phyloP scores from a whole-genome alignment of 2,888 invertebrate genomes.

The Metopia argyrocephala region DNA sequence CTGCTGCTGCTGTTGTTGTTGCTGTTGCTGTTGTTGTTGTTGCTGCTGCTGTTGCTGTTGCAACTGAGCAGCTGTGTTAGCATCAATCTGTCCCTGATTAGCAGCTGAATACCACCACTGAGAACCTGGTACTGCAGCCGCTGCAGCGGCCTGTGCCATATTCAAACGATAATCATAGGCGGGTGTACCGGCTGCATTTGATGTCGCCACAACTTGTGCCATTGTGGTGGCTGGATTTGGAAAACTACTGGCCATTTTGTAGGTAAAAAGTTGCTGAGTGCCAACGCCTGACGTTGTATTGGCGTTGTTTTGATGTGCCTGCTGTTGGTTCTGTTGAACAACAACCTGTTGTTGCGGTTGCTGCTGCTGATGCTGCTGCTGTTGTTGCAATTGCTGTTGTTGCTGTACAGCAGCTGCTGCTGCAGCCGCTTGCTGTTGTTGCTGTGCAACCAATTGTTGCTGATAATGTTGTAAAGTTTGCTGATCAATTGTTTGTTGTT shows the following conservation, averaged over 20 bases:
- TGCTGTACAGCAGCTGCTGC: conserved; percentile 72
- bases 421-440: conserved; percentile 79
- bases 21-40: conserved; percentile 79
- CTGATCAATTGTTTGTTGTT: conserved; percentile 79
- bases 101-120: conserved; percentile 89
- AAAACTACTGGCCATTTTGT: conserved; percentile 92
- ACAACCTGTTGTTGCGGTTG: conserved; percentile 79
- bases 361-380: conserved; percentile 79
- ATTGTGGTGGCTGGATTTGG: conserved; percentile 85
- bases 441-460: conserved; percentile 79
- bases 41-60: conserved; percentile 80
- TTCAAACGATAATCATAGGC: conserved; percentile 88
- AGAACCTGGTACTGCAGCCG: conserved; percentile 81
- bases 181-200: conserved; percentile 81
- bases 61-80: conserved; percentile 82
- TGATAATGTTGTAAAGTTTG: conserved; percentile 80
- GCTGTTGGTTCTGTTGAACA: conserved; percentile 79
- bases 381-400: conserved; percentile 77
- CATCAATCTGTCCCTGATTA: conserved; percentile 80
- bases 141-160: conserved; percentile 80
- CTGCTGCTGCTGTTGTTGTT: conserved; percentile 76
- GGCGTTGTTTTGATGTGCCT: conserved; percentile 80
- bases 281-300: conserved; percentile 81
- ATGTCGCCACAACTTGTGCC: conserved; percentile 83
- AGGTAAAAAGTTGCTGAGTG: conserved; percentile 88